Conservation (phyloP, 2,113 vertebrate genomes). For the Dipodomys spectabilis region DNA sequence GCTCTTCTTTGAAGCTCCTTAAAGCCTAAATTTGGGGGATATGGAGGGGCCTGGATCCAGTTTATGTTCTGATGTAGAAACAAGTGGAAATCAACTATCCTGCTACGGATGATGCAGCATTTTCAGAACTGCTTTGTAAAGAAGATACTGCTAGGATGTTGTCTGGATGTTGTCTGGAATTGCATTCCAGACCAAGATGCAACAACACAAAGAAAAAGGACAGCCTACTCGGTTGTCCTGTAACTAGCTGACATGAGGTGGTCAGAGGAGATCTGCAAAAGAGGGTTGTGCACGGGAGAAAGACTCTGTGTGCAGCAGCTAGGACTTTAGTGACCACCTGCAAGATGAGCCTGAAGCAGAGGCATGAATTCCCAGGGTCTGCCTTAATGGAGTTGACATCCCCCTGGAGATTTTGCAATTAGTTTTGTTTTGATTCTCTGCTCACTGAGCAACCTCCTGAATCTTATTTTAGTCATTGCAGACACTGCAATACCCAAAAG, state of each 20-base stretch:
- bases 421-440: conserved; percentile 61
- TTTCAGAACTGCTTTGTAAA: background rate
- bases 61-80: background rate
- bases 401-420: conserved; percentile 59
- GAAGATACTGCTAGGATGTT: background rate
- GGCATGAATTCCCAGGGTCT: background rate
- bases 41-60: background rate
- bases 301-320: background rate
- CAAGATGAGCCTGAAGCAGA: background rate
- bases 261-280: fast-evolving
- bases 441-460: conserved; percentile 21
- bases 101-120: background rate
- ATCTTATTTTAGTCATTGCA: conserved; percentile 10
- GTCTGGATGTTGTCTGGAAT: background rate
- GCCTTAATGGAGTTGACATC: background rate
- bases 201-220: background rate
- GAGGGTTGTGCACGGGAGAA: background rate
- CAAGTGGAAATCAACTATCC: background rate
- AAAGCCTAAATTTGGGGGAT: background rate
- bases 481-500: conserved; percentile 32
- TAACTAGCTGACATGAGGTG: background rate
- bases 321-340: background rate
- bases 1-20: background rate
- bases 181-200: background rate
- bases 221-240: background rate